Evolutionary conservation across 1,140 invertebrate genomes (phyloP).

Genomic region (Pararge aegeria): DNA sequence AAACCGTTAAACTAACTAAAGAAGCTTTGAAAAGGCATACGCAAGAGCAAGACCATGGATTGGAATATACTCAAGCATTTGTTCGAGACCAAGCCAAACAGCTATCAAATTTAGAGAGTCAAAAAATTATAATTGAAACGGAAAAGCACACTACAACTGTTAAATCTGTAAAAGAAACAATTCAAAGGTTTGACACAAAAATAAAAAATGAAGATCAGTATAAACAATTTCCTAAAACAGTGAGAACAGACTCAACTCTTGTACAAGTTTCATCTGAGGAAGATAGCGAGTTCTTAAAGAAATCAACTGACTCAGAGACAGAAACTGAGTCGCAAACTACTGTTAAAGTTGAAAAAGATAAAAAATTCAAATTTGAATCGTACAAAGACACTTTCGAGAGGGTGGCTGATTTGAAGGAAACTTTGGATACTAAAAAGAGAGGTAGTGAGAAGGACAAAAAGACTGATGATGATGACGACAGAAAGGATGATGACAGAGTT

Average conservation of each 20-base stretch:
- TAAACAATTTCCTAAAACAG: conserved; percentile 63
- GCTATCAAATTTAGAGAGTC: conserved; percentile 50
- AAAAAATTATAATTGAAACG: conserved; percentile 53
- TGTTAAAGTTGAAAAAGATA: conserved; percentile 61
- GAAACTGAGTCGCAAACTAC: conserved; percentile 78
- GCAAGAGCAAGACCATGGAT: conserved; percentile 71
- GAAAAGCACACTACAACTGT: conserved; percentile 52
- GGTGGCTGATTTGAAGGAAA: conserved; percentile 29
- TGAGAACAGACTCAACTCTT: conserved; percentile 76
- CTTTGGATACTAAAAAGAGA: conserved; percentile 32
- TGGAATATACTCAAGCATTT: conserved; percentile 79
- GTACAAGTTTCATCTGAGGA: conserved; percentile 79
- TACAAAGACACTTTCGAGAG: conserved; percentile 43
- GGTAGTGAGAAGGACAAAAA: conserved; percentile 79
- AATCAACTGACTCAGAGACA: conserved; percentile 79
- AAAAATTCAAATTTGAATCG: conserved; percentile 45
- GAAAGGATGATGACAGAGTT: conserved; percentile 72
- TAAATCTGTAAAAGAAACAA: conserved; percentile 71
- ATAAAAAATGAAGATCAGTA: conserved; percentile 60
- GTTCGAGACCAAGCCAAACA: conserved; percentile 75
- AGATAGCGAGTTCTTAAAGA: conserved; percentile 78
- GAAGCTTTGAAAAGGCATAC: conserved; percentile 78
- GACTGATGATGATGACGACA: conserved; percentile 79
- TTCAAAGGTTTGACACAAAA: conserved; percentile 70
- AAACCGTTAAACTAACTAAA: conserved; percentile 74